Evolutionary conservation across 2,797 vertebrate genomes (phyloP).

Genomic region (Prunella strophiata): DNA sequence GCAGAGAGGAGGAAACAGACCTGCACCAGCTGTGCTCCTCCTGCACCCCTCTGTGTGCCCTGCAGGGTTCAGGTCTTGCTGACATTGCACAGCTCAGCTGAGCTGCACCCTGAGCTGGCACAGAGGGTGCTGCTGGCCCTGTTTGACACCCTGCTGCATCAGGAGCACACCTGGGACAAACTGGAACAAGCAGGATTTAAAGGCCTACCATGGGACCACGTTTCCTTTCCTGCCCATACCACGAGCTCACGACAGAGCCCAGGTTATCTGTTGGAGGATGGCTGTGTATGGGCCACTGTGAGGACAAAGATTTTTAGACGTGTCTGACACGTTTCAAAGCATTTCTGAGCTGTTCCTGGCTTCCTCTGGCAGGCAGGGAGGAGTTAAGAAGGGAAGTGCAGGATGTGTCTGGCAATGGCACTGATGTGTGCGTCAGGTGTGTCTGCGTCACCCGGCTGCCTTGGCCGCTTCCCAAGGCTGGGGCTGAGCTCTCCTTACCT

Average conservation of each 20-base stretch:
- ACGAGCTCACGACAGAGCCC: rapidly evolving
- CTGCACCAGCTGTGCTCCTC: neutral
- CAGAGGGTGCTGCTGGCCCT: neutral
- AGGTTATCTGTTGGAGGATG: neutral
- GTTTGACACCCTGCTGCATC: neutral
- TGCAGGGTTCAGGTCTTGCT: neutral
- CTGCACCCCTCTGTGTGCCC: neutral
- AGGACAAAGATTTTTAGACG: neutral
- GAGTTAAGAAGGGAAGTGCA: slow-evolving; percentile 25
- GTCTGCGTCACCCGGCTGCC: slow-evolving; percentile 4
- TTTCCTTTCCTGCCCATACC: neutral
- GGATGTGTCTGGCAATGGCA: neutral
- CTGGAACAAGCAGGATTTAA: neutral
- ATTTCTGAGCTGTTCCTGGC: neutral
- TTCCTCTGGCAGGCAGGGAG: slow-evolving; percentile 3
- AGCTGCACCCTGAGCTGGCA: neutral
- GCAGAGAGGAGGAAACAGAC: neutral
- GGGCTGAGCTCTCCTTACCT: neutral
- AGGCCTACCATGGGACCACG: rapidly evolving
- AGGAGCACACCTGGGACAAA: neutral
- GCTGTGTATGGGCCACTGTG: neutral
- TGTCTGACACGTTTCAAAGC: rapidly evolving
- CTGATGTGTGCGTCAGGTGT: slow-evolving; percentile 22
- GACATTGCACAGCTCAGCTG: neutral
- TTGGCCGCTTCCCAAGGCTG: slow-evolving; percentile 11